Evolutionary conservation across 2,113 vertebrate species (phyloP).

Genomic region (Odocoileus virginianus): DNA sequence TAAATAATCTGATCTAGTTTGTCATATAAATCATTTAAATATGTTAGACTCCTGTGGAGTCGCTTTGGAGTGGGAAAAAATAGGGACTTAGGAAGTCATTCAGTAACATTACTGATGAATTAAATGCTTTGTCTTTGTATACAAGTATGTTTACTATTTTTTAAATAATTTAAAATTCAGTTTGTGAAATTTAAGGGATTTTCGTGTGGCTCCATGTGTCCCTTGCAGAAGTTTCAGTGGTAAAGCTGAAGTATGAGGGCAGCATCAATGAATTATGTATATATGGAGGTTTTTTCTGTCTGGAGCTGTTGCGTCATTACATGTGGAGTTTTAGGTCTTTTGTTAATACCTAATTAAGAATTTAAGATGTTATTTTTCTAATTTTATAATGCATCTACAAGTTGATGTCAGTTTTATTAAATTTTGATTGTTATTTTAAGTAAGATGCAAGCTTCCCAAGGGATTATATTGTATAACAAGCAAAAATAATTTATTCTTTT

Average conservation of each 20-base stretch:
- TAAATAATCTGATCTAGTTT: neutral
- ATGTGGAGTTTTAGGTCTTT: neutral
- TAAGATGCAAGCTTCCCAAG: neutral
- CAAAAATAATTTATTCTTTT: constrained; percentile 23
- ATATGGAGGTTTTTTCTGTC: neutral
- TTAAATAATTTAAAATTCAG: neutral
- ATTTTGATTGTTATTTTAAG: constrained; percentile 26
- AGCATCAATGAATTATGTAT: neutral
- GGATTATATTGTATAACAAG: neutral
- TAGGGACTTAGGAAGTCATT: neutral
- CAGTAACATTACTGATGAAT: neutral
- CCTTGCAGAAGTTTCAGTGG: neutral
- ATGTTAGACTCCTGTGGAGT: neutral
- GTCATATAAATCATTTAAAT: neutral
- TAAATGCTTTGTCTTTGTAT: neutral
- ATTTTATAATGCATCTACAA: neutral
- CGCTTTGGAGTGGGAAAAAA: neutral
- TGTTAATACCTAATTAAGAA: neutral
- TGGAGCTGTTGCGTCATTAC: neutral
- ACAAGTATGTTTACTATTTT: neutral
- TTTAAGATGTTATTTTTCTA: neutral
- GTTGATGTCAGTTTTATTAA: constrained; percentile 6
- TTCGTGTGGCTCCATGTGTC: neutral
- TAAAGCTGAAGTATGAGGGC: neutral
- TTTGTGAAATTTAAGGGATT: neutral